Base-by-base conservation (phyloP, 2,113 vertebrate species). In the Microcebus griseorufus region DNA sequence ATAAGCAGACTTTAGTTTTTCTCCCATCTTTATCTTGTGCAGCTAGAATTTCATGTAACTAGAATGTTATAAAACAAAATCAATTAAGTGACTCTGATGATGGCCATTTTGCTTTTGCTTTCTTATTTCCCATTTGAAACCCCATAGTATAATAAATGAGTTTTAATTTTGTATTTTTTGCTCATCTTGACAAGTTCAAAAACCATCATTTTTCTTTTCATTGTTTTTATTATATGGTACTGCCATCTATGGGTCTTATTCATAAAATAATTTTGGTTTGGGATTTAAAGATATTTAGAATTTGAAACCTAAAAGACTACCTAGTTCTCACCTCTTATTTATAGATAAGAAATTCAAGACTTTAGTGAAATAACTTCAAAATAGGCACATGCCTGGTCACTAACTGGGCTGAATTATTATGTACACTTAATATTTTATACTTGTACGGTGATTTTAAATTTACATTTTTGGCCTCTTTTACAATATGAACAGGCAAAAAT, bases 201-300 rank as follows among this genome's bases (percentile, higher is more conserved):
- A 83, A 11, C 14, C 29, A 89, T 58, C 16, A 51, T 18, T 94
- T 92, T 76, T 53, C 23, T 48, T 79, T 48, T 89, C 45, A 34
- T n/a, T 88, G 45, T 29, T 97, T 97, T 95, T 95, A 94, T 93
- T 98, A 96, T 90, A 94, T 95, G 81, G 93, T 89, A 95, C 96
- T 98, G 96, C 96, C 95, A 96, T 76, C 96, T 98, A 97, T 95
- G 82, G 96, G 95, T 70, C 22, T 42, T 81, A 48, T 23, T 94
- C 78, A 85, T 10, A 86, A 48, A 97, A 82, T 64, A 93, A 83
- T 95, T 94, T 85, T 95, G 51, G 23, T 94, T 76, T 85, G 72
- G 5, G 1, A 2, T 42, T 90, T 80, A 51, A 58, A 87, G 53
- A 85, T 88, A 86, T 69, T 86, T 92, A 37, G 20, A 39, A 88